phyloP scores from a whole-genome alignment of 2,113 vertebrate species.

The Orthonyx spaldingii region DNA sequence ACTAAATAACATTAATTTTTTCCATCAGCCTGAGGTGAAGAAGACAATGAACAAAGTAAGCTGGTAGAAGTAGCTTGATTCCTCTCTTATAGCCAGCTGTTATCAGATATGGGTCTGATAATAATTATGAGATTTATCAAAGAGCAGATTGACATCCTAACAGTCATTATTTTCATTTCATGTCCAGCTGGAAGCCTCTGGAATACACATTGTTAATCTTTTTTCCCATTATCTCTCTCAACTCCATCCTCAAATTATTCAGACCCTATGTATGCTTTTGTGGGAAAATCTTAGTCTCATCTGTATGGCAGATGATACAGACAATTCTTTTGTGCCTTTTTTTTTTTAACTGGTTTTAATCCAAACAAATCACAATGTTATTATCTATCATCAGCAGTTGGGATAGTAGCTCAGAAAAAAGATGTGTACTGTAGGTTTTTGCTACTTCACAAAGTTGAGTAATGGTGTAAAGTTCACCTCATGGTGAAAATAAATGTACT shows the following conservation, averaged over 20 bases:
- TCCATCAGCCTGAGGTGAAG: not conserved
- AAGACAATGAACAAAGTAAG: not conserved
- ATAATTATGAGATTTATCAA: slow-evolving; percentile 51
- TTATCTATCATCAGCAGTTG: not conserved
- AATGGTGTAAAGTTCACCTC: not conserved
- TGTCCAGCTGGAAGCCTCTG: slow-evolving; percentile 25
- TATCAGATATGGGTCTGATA: slow-evolving; percentile 22
- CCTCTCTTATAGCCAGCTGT: not conserved
- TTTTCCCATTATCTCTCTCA: slow-evolving; percentile 30
- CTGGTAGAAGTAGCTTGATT: not conserved
- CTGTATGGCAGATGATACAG: slow-evolving; percentile 43
- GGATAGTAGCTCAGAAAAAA: not conserved
- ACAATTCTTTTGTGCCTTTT: not conserved
- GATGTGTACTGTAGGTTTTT: not conserved
- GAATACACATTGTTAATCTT: slow-evolving; percentile 31
- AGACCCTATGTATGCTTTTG: not conserved
- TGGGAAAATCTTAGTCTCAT: slow-evolving; percentile 52
- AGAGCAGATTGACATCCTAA: slow-evolving; percentile 37
- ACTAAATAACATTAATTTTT: not conserved
- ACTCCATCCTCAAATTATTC: slow-evolving; percentile 17
- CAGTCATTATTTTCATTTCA: slow-evolving; percentile 47
- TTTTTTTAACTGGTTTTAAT: not conserved
- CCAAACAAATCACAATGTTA: not conserved
- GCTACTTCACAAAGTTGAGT: not conserved
- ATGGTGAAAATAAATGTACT: not conserved